Base-by-base conservation (phyloP, 2,797 vertebrate species). In the Alfaro cultratus region DNA sequence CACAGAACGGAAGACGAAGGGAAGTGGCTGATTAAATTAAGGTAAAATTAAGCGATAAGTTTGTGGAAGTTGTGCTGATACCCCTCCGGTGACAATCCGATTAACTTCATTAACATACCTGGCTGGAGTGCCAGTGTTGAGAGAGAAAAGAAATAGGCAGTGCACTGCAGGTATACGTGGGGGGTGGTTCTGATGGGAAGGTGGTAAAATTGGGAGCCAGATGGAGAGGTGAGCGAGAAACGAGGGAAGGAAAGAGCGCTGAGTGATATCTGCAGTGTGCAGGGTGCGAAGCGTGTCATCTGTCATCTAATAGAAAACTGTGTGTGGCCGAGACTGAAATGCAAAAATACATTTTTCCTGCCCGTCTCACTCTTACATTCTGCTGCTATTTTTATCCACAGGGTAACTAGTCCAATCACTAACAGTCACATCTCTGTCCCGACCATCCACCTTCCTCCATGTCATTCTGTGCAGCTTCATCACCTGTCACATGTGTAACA, bases 191-290 rank as follows among this genome's bases (percentile, higher is more conserved):
- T 12, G 77, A 62, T 16, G 57, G 70, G 81, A 36, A 41, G 60
- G 79, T 73, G 80, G 81, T 78, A 77, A 88, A 80, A 86, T 83
- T 87, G 77, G 83, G 77, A 78, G 82, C 83, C 89, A 90, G 89
- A 88, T 90, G 91, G 90, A 84, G 83, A 80, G 83, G 85, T 87
- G 85, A 78, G 75, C 39, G 55, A 78, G 83, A 51, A 23, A 67
- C 18, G 81, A 64, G 67, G 45, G 70, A 76, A 84, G 51, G 82
- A 75, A 77, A 77, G 83, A 83, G 77, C 64, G 85, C 83, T 92
- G 92, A 93, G 89, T 90, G 91, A 91, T 95, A 94, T 95, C 94
- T 94, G 90, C 86, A 85, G 81, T 84, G 74, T 93, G 91, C 92
- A 95, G 93, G 84, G 89, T 90, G 87, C 86, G 86, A 91, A 93